Evolutionary conservation across 2,113 vertebrate species (phyloP).

Genomic region (Pteropus alecto): DNA sequence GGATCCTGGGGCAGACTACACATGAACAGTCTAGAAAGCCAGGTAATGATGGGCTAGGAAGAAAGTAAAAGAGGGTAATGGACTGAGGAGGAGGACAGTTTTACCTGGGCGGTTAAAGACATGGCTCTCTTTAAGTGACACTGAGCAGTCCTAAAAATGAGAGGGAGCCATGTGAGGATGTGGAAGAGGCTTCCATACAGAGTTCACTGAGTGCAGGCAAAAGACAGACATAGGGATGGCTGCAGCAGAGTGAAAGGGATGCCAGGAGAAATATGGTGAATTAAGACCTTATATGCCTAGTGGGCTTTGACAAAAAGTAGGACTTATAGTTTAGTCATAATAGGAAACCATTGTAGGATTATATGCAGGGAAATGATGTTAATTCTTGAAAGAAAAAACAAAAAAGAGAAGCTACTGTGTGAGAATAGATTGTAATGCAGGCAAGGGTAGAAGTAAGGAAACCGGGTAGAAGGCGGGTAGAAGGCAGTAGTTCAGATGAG

Average conservation of each 20-base stretch:
- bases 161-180: neutral
- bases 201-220: neutral
- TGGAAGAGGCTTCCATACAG: neutral
- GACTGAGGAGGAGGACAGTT: neutral
- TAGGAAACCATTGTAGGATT: neutral
- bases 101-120: neutral
- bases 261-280: neutral
- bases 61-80: neutral
- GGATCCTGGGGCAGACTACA: neutral
- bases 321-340: neutral
- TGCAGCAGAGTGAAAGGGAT: neutral
- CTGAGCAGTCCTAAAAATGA: neutral
- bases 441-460: neutral
- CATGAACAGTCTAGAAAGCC: neutral
- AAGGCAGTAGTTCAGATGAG: neutral
- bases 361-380: neutral
- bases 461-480: neutral
- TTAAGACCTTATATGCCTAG: neutral
- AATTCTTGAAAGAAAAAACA: neutral
- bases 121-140: neutral
- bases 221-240: neutral
- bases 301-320: neutral
- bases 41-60: neutral
- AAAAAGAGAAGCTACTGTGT: neutral
- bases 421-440: neutral